Percentiles rank a stretch among this genome's conserved stretches.
phyloP scores from a whole-genome alignment of 2,888 invertebrate genomes.

The Andricus curvator region DNA sequence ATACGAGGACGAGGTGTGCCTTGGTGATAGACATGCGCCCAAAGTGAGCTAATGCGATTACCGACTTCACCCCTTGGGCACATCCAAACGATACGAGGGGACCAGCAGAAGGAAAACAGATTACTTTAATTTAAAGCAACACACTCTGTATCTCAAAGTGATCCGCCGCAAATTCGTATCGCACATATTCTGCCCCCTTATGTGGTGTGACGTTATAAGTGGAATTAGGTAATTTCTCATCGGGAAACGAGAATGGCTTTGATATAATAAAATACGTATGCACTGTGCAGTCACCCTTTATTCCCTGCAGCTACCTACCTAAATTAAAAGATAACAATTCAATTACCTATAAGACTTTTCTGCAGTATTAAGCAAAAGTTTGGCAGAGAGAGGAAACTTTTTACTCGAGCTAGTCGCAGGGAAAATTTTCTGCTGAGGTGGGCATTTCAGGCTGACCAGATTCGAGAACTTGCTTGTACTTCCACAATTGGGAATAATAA shows the following conservation, averaged over 20 bases:
- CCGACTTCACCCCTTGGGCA: constrained; percentile 45
- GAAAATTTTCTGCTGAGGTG: constrained; percentile 32
- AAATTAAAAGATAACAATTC: constrained; percentile 40
- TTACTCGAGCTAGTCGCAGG: constrained; percentile 9
- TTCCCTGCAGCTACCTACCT: not conserved
- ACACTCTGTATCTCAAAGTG: constrained; percentile 59
- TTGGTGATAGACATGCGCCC: constrained; percentile 49
- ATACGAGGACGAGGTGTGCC: constrained; percentile 30
- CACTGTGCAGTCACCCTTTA: not conserved
- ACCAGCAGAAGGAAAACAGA: constrained; percentile 60
- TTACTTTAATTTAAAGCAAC: constrained; percentile 70
- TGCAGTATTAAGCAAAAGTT: constrained; percentile 37
- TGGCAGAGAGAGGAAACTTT: constrained; percentile 5
- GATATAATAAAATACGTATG: not conserved
- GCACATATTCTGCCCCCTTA: constrained; percentile 48
- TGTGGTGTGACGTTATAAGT: constrained; percentile 11
- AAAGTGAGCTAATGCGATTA: constrained; percentile 56
- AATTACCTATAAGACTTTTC: constrained; percentile 36
- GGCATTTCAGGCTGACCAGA: constrained; percentile 20
- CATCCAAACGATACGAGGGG: constrained; percentile 48
- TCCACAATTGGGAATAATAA: not conserved
- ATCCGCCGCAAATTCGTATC: constrained; percentile 59
- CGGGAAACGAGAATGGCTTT: constrained; percentile 14
- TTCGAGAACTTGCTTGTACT: constrained; percentile 19
- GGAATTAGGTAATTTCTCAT: constrained; percentile 28